Percentiles rank a stretch among this genome's conserved stretches.
Evolutionary conservation across 2,113 vertebrate genomes (phyloP).

Genomic region (Dendropsophus ebraccatus): DNA sequence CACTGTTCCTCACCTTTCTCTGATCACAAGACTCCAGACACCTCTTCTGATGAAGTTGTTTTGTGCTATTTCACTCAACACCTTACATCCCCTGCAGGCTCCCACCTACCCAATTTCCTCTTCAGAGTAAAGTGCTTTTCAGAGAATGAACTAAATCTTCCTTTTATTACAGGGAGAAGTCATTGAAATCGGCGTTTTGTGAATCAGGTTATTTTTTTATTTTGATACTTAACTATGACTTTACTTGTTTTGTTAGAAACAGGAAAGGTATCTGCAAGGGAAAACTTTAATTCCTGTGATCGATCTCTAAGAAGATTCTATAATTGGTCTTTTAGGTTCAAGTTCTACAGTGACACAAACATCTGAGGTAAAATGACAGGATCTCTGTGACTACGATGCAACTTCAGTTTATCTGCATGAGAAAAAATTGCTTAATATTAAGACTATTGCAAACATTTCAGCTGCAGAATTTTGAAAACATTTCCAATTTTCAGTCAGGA

Average conservation of each 20-base stretch:
- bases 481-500: too few relatives aligned
- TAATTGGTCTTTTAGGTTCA: neutral
- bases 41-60: slow-evolving; percentile 8
- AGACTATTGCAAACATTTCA: too few relatives aligned
- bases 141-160: slow-evolving; percentile 9
- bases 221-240: neutral
- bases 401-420: too few relatives aligned
- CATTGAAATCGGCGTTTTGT: neutral
- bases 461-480: too few relatives aligned
- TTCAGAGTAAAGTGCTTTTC: slow-evolving; percentile 3
- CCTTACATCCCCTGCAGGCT: slow-evolving; percentile 27
- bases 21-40: slow-evolving; percentile 44
- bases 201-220: neutral
- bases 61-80: slow-evolving; percentile 31
- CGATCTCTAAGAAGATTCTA: neutral
- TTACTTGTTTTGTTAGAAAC: neutral
- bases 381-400: too few relatives aligned
- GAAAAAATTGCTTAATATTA: too few relatives aligned
- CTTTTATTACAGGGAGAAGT: neutral
- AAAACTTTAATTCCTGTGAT: neutral
- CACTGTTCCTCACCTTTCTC: slow-evolving; percentile 29
- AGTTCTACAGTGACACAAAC: neutral
- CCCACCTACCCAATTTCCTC: slow-evolving; percentile 36
- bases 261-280: neutral
- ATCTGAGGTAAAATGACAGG: too few relatives aligned